Evolutionary conservation across 2,113 vertebrate genomes (phyloP).

Genomic region (Sceloporus undulatus): DNA sequence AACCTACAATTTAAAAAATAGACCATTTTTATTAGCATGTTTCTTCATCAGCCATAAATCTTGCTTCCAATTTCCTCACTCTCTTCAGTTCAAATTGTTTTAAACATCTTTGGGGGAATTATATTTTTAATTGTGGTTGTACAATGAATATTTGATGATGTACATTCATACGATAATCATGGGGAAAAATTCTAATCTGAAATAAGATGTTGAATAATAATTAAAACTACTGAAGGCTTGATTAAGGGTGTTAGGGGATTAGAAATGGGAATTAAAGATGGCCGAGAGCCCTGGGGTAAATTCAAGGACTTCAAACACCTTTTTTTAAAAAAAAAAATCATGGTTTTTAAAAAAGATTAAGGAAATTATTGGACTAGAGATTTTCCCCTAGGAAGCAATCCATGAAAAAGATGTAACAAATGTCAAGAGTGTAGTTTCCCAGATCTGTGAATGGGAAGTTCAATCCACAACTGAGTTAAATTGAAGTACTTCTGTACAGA

Average conservation of each 20-base stretch:
- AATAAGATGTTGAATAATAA: slow-evolving; percentile 82
- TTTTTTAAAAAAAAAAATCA: slow-evolving; percentile 27
- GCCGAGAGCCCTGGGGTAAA: slow-evolving; percentile 59
- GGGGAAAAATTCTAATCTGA: slow-evolving; percentile 77
- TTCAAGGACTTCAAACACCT: slow-evolving; percentile 67
- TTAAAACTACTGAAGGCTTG: slow-evolving; percentile 77
- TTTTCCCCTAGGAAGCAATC: slow-evolving; percentile 33
- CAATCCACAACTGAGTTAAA: not conserved
- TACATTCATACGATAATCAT: slow-evolving; percentile 68
- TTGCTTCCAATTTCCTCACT: slow-evolving; percentile 68
- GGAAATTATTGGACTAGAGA: slow-evolving; percentile 36
- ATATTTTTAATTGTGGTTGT: slow-evolving; percentile 75
- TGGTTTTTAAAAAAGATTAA: slow-evolving; percentile 40
- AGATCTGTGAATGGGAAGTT: slow-evolving; percentile 20
- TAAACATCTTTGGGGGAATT: slow-evolving; percentile 72
- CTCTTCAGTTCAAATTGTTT: slow-evolving; percentile 73
- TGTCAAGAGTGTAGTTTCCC: slow-evolving; percentile 15
- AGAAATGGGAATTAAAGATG: slow-evolving; percentile 71
- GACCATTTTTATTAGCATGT: slow-evolving; percentile 62
- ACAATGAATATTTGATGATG: slow-evolving; percentile 70
- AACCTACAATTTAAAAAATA: slow-evolving; percentile 41
- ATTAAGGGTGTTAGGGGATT: slow-evolving; percentile 77
- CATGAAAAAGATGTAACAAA: slow-evolving; percentile 35
- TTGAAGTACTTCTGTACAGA: not conserved
- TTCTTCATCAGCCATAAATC: slow-evolving; percentile 61